Conservation (phyloP, 2,113 vertebrate genomes). For the Arizona elegans region DNA sequence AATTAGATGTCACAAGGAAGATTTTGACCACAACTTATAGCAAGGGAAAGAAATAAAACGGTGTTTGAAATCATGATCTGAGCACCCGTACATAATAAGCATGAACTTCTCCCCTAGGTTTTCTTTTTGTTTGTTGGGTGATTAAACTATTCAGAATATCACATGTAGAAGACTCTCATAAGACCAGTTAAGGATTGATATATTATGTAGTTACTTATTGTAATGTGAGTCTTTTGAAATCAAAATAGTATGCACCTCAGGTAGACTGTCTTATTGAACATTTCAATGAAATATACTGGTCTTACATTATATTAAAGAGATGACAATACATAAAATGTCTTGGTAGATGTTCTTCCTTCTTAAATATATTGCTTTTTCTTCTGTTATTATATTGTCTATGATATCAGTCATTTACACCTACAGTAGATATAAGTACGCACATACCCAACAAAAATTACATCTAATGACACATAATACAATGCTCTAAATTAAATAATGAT, state of each 20-base stretch:
- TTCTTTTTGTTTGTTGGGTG: not conserved
- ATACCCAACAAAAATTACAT: not conserved
- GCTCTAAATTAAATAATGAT: not conserved
- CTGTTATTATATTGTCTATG: not conserved
- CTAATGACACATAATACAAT: not conserved
- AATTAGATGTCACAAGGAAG: not conserved
- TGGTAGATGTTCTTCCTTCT: not conserved
- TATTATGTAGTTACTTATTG: not conserved
- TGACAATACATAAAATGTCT: not conserved
- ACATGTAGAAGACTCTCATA: not conserved
- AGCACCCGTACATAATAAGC: not conserved
- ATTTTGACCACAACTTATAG: slow-evolving; percentile 15
- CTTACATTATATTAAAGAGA: not conserved
- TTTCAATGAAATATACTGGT: not conserved
- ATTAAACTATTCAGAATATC: not conserved
- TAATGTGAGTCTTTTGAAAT: not conserved
- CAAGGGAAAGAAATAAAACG: not conserved
- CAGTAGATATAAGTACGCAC: not conserved
- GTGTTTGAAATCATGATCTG: slow-evolving; percentile 9
- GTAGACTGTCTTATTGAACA: not conserved
- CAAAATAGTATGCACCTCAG: not conserved
- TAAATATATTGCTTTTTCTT: not conserved
- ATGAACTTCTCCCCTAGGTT: not conserved
- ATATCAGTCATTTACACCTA: not conserved
- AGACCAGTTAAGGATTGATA: not conserved